Percentiles rank a stretch among this genome's conserved stretches.
phyloP scores from a whole-genome alignment of 1,140 invertebrate species.

The Magallana gigas region DNA sequence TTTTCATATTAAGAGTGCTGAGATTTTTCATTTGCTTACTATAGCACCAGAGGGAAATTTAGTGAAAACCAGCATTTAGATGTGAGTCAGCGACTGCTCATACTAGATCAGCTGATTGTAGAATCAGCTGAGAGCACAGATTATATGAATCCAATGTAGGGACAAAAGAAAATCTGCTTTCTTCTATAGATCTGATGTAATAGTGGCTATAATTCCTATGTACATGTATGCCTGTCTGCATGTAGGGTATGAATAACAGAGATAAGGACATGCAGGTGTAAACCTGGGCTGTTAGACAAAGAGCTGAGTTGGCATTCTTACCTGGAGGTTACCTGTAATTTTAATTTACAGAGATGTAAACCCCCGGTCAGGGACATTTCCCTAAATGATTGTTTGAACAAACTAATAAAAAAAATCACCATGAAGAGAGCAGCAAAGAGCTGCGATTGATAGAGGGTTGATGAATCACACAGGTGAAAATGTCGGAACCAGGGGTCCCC shows the following conservation, averaged over 20 bases:
- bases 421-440: background rate
- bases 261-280: background rate
- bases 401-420: background rate
- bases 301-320: conserved; percentile 14
- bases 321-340: conserved; percentile 1
- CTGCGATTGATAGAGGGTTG: background rate
- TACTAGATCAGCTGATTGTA: background rate
- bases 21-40: too few relatives aligned
- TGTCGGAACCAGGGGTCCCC: background rate
- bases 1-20: too few relatives aligned
- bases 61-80: too few relatives aligned
- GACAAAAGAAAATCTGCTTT: too few relatives aligned
- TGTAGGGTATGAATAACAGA: background rate
- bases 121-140: background rate
- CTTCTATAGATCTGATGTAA: too few relatives aligned
- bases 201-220: too few relatives aligned
- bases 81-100: too few relatives aligned
- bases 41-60: too few relatives aligned
- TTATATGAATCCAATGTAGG: too few relatives aligned
- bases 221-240: too few relatives aligned
- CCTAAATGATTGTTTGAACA: conserved; percentile 18
- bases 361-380: background rate
- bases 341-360: background rate
- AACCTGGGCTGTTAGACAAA: background rate
- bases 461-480: background rate